Percentiles rank a stretch among this genome's conserved stretches.
These are phyloP conservation scores for Crematogaster levior DNA, from an alignment of 2,888 invertebrate species.

Conservation along the genomic window DNA sequence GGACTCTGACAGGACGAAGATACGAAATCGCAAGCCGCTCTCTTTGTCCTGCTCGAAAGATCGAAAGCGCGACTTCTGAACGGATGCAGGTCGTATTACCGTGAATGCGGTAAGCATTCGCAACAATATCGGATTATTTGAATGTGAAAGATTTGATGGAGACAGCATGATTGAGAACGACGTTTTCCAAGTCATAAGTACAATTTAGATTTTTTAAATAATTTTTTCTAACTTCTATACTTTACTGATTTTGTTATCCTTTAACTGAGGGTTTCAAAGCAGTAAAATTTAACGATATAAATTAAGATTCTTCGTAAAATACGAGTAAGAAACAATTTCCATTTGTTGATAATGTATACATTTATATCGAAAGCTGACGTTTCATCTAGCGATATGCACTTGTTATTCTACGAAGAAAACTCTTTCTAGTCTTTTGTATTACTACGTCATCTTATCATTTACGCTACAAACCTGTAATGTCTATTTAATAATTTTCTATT, in stretches of 20 bases:
- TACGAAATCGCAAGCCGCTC: neutral
- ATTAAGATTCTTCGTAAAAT: neutral
- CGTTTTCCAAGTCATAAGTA: slow-evolving; percentile 35
- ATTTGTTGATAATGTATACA: neutral
- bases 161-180: slow-evolving; percentile 8
- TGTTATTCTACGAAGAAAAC: neutral
- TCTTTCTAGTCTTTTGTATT: neutral
- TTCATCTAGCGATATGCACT: neutral
- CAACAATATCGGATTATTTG: neutral
- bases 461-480: neutral
- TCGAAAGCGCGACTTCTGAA: slow-evolving; percentile 35
- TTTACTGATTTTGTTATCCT: neutral
- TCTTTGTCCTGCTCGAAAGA: neutral
- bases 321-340: neutral
- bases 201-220: neutral
- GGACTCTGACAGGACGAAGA: neutral
- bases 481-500: slow-evolving; percentile 19
- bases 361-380: neutral
- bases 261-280: neutral
- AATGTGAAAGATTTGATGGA: neutral
- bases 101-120: slow-evolving; percentile 1
- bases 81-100: slow-evolving; percentile 25
- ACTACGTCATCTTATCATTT: neutral
- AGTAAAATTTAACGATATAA: neutral
- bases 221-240: slow-evolving; percentile 21